phyloP scores from a whole-genome alignment of 2,797 vertebrate species.

The Onychomys arenicola region DNA sequence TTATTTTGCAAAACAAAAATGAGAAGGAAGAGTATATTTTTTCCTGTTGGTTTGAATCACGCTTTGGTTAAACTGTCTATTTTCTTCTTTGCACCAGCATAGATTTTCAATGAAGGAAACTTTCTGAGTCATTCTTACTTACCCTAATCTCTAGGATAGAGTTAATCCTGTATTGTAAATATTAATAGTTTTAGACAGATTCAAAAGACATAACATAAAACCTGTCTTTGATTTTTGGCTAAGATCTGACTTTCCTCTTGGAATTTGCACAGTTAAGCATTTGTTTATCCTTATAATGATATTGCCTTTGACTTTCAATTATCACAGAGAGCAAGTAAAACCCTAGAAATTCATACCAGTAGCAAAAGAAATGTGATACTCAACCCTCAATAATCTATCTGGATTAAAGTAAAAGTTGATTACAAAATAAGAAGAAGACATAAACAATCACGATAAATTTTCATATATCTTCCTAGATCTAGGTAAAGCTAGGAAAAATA shows the following conservation, averaged over 20 bases:
- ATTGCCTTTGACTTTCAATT: neutral
- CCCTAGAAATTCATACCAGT: neutral
- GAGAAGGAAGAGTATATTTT: neutral
- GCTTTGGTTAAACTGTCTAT: neutral
- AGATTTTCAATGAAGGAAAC: constrained; percentile 16
- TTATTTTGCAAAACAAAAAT: constrained; percentile 36
- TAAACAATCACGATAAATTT: neutral
- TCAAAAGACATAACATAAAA: neutral
- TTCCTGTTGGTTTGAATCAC: constrained; percentile 11
- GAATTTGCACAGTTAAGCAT: neutral
- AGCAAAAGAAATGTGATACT: neutral
- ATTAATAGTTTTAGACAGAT: constrained; percentile 19
- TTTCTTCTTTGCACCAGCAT: neutral
- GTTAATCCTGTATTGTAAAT: constrained; percentile 4
- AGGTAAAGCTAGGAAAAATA: neutral
- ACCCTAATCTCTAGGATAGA: neutral
- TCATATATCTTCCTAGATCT: neutral
- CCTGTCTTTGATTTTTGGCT: neutral
- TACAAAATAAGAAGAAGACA: neutral
- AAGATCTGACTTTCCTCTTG: constrained; percentile 35
- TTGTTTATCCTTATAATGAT: neutral
- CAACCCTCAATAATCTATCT: neutral
- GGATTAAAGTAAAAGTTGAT: neutral
- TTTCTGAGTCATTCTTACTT: neutral
- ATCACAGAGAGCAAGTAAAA: neutral